Evolutionary conservation across 2,113 vertebrate genomes (phyloP).

Genomic region (Vimba vimba): DNA sequence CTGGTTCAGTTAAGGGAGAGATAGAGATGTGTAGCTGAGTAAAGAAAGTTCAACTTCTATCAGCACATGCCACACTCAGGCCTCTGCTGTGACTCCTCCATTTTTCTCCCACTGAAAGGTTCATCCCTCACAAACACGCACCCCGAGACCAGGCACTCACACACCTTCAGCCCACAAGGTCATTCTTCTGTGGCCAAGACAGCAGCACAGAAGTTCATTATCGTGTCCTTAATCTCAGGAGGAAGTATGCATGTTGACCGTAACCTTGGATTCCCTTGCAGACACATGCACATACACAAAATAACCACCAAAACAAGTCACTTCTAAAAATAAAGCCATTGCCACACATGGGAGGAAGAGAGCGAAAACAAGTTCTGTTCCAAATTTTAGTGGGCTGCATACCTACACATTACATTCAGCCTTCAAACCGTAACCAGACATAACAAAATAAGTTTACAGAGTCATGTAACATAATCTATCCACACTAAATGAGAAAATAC

Average conservation of each 20-base stretch:
- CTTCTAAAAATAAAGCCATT: background rate
- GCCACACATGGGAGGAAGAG: background rate
- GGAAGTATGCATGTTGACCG: constrained; percentile 46
- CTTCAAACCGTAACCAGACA: background rate
- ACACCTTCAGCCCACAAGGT: constrained; percentile 46
- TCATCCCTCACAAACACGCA: constrained; percentile 19
- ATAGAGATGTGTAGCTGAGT: background rate
- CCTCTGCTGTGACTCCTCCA: constrained; percentile 34
- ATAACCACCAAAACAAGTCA: constrained; percentile 22
- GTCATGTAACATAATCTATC: background rate
- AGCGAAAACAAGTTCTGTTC: background rate
- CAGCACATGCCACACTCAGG: constrained; percentile 29
- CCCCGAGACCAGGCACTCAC: constrained; percentile 18
- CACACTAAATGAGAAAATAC: background rate
- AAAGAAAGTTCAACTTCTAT: constrained; percentile 29
- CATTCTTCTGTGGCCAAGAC: constrained; percentile 48
- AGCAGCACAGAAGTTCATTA: constrained; percentile 50
- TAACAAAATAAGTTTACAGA: background rate
- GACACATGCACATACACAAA: constrained; percentile 39
- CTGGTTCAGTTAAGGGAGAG: background rate
- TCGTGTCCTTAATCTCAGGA: constrained; percentile 49
- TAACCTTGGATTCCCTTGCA: constrained; percentile 52
- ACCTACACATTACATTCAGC: too few relatives aligned
- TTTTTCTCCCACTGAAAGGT: constrained; percentile 51
- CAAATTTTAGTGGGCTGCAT: background rate